Evolutionary conservation across 2,797 vertebrate genomes (phyloP), one percentile per base, ranked within the genome.

Genomic region (Galago senegalensis): DNA sequence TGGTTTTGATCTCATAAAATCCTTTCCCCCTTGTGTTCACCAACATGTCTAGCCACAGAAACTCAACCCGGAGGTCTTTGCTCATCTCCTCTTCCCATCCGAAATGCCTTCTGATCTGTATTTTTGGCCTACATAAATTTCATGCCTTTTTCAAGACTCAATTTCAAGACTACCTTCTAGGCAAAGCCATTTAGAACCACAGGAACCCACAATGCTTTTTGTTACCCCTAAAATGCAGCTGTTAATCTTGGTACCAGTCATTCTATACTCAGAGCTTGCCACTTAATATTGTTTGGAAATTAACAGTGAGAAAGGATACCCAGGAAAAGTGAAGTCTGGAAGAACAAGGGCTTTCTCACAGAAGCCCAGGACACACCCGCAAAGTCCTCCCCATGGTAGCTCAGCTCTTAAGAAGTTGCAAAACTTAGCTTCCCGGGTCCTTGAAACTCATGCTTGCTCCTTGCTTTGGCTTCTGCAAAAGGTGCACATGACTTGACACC

Each of bases 231-330:
- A 67, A 37, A 49, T 0, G 18, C 0, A 65, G 23, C 13, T 0
- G 10, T 1, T 60, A 25, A 1, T 31, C 4, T 17, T 0, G 5
- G 12, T 11, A n/a, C 20, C 16, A 9, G 25, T 53, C 9, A 5
- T 17, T 23, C 11, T 29, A 37, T 29, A 75, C 3, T 34, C 56
- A 4, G 46, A n/a, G 43, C 12, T n/a, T 60, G 23, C 77, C 37
- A 11, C 53, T 25, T 70, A 12, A 25, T 6, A 21, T 21, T 61
- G n/a, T 18, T 2, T 40, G 49, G 49, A 53, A 53, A 53, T 53
- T 53, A 53, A 53, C 49, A 53, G 49, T 14, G 49, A 53, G 49
- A 53, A 14, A 53, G 49, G 49, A 53, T 53, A 53, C 49, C 49
- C 49, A 53, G 49, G 49, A 53, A 16, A 53, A 53, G 49, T 16